These are phyloP conservation scores for Dasyprocta punctata DNA, from an alignment of 2,113 vertebrate species.

Conservation along the genomic window DNA sequence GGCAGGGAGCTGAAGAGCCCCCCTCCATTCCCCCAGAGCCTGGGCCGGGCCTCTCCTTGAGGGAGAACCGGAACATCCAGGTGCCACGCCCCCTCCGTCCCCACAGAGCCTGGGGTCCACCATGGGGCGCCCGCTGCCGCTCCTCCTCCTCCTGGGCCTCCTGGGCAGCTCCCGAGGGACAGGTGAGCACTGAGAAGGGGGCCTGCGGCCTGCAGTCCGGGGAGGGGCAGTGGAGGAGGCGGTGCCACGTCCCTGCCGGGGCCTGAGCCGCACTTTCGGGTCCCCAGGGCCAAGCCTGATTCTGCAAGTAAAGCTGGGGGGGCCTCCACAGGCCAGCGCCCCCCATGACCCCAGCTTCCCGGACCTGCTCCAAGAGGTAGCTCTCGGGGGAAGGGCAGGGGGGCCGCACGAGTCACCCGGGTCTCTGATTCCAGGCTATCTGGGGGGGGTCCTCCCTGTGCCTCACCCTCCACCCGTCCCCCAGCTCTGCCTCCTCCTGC, in stretches of 20 bases:
- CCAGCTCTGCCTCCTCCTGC: constrained; percentile 74
- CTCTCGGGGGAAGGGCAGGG: background rate
- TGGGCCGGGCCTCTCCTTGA: background rate
- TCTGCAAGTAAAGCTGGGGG: constrained; percentile 61
- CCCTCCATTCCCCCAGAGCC: background rate
- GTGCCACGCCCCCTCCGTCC: too few species aligned
- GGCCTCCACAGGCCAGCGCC: background rate
- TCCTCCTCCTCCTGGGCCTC: constrained; percentile 65
- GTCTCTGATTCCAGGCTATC: background rate
- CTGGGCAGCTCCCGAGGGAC: background rate
- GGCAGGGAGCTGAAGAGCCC: background rate
- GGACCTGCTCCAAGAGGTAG: constrained; percentile 64
- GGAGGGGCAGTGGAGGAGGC: background rate
- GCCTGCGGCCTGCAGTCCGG: fast-evolving
- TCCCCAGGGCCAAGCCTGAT: constrained; percentile 50
- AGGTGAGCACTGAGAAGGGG: constrained; percentile 56
- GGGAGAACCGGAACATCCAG: constrained; percentile 66
- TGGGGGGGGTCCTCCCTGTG: background rate
- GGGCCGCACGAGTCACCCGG: background rate
- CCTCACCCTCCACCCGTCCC: background rate
- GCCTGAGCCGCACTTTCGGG: background rate
- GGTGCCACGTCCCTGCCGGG: too few species aligned
- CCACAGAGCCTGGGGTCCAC: background rate
- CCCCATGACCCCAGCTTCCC: background rate
- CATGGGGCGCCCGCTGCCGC: background rate